phyloP scores from a whole-genome alignment of 2,113 vertebrate species.

The Oceanites oceanicus region DNA sequence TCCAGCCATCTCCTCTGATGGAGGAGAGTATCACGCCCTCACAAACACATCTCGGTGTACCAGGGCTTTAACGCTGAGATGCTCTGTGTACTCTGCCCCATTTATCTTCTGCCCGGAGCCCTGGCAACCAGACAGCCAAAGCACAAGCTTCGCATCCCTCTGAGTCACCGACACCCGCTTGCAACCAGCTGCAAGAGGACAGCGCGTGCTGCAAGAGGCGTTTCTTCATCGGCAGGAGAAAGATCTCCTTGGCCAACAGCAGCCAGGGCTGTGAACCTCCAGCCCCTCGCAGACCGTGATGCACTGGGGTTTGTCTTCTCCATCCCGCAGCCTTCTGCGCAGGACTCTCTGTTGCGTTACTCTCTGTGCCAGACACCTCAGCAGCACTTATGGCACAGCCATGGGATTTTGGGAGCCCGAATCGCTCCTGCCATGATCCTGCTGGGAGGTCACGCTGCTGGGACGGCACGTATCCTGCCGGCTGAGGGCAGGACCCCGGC shows the following conservation, averaged over 20 bases:
- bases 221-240: background rate
- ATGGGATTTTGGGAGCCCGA: background rate
- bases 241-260: background rate
- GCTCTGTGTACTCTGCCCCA: background rate
- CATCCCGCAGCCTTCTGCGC: fast-evolving
- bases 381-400: background rate
- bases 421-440: background rate
- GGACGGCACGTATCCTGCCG: fast-evolving
- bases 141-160: too few relatives aligned
- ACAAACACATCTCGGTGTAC: fast-evolving
- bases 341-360: fast-evolving
- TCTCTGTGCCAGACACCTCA: background rate
- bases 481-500: too few relatives aligned
- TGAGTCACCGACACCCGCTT: background rate
- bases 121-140: background rate
- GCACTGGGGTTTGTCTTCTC: too few relatives aligned
- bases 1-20: background rate
- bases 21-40: fast-evolving
- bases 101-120: background rate
- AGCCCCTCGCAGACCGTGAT: fast-evolving
- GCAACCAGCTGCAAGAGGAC: background rate
- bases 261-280: background rate
- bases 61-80: background rate
- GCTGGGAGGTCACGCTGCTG: background rate
- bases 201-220: fast-evolving